Evolutionary conservation across 2,113 vertebrate genomes (phyloP).

Genomic region (Pavo muticus): DNA sequence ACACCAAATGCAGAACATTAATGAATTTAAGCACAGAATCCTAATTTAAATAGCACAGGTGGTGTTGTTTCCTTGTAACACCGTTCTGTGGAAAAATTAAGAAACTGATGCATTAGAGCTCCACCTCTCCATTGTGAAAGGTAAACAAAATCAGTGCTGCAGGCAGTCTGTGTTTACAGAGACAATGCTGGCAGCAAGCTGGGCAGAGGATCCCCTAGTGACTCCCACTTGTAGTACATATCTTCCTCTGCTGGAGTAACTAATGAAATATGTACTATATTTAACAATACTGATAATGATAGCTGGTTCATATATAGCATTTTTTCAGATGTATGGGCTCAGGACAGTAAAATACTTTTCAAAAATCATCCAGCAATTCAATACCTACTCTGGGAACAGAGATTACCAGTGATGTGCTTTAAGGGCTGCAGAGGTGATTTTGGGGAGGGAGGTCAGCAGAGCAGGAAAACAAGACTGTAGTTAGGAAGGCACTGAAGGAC

Average conservation of each 20-base stretch:
- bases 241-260: slow-evolving; percentile 13
- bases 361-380: not conserved
- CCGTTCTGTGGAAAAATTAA: not conserved
- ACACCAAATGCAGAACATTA: not conserved
- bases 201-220: not conserved
- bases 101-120: not conserved
- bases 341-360: not conserved
- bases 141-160: slow-evolving; percentile 12
- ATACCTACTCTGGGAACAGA: not conserved
- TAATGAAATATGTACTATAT: slow-evolving; percentile 24
- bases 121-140: not conserved
- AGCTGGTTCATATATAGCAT: not conserved
- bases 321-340: not conserved
- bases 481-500: not conserved
- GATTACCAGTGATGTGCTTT: not conserved
- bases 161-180: not conserved
- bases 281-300: not conserved
- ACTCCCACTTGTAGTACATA: not conserved
- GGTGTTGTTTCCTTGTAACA: not conserved
- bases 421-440: not conserved
- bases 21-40: not conserved
- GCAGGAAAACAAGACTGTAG: not conserved
- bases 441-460: not conserved
- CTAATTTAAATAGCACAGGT: not conserved
- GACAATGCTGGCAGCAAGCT: not conserved